Base-by-base conservation (phyloP, 1,140 invertebrate genomes). In the Zelostemma sp. region DNA sequence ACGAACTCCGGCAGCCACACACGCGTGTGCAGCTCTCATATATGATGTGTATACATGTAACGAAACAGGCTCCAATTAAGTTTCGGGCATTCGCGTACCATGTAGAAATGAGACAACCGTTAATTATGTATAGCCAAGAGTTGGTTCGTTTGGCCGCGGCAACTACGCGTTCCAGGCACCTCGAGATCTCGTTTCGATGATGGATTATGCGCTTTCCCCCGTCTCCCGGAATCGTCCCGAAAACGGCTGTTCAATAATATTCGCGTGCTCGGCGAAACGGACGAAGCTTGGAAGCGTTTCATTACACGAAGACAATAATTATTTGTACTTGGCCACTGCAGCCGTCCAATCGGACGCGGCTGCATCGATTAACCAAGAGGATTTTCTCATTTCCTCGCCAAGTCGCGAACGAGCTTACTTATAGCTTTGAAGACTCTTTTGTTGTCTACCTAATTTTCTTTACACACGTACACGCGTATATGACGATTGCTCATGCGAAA, bases 121-220 rank as follows among this genome's bases (percentile, higher is more conserved):
- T 80, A 79, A 80, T 80, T 80, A 79, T 79, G 76, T n/a, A n/a
- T 8, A 28, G 25, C 75, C 68, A 71, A 70, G 59, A 76, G 72
- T 69, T 56, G 58, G 75, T 50, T 65, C 67, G 73, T 68, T 78
- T 78, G 79, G 78, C 68, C 66, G 77, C 58, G 75, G 58, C 55
- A 28, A 28, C n/a, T n/a, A n/a, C n/a, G 73, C 65, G 74, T 74
- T 76, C 70, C 65, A 12, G 58, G 69, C 65, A 61, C 66, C 69
- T 59, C n/a, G n/a, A n/a, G n/a, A n/a, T n/a, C 63, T 60, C 72
- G 73, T 78, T 79, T 77, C 75, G 78, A 81, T 81, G 79, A 81
- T 81, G 77, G 80, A 81, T 81, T 74, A 70, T 66, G 49, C 66
- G 67, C 62, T 75, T 71, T 77, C 38, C 69, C 68, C 72, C 73